Conservation (phyloP, 2,113 vertebrate species). For the Myrmecobius fasciatus region DNA sequence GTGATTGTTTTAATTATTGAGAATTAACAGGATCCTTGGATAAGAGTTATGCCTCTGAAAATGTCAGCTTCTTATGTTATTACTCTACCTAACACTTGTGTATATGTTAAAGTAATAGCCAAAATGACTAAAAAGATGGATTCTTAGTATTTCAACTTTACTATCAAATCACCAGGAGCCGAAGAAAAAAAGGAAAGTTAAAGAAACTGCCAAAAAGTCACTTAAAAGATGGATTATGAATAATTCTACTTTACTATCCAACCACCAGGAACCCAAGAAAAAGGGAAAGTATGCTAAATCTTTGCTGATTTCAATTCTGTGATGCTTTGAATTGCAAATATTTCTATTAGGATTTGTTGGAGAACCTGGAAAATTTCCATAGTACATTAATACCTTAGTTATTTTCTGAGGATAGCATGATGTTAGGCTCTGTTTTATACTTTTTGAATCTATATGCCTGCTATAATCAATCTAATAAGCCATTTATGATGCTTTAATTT, state of each 20-base stretch:
- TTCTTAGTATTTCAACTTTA: slow-evolving; percentile 45
- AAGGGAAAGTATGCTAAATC: slow-evolving; percentile 34
- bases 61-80: slow-evolving; percentile 1
- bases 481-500: slow-evolving; percentile 72
- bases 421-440: slow-evolving; percentile 58
- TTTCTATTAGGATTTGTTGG: slow-evolving; percentile 22
- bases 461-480: slow-evolving; percentile 55
- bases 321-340: slow-evolving; percentile 43
- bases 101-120: slow-evolving; percentile 45
- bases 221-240: slow-evolving; percentile 15
- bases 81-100: slow-evolving; percentile 42
- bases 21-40: background rate
- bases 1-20: background rate
- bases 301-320: slow-evolving; percentile 41
- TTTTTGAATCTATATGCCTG: slow-evolving; percentile 55
- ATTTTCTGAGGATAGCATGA: slow-evolving; percentile 52
- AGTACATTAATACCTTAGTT: background rate
- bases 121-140: background rate
- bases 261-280: slow-evolving; percentile 51
- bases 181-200: slow-evolving; percentile 51
- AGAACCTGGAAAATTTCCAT: slow-evolving; percentile 23
- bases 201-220: background rate
- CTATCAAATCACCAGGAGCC: background rate
- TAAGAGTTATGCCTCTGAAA: slow-evolving; percentile 22
- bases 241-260: background rate